These are phyloP conservation scores for Campaea margaritaria DNA, from an alignment of 2,888 invertebrate genomes.

Conservation along the genomic window DNA sequence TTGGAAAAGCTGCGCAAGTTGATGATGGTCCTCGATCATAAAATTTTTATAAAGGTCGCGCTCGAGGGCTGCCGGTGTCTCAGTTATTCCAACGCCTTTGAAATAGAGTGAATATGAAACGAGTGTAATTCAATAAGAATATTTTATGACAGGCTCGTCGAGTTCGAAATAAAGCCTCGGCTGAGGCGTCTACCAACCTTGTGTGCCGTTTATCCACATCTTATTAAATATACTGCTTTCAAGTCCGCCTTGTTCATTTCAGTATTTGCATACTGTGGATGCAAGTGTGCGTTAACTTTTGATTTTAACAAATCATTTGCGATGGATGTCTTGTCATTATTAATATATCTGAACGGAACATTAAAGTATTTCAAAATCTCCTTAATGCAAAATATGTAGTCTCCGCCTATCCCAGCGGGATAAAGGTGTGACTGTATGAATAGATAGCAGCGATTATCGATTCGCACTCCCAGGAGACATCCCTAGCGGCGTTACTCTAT, in stretches of 20 bases:
- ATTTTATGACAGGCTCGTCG: conserved; percentile 38
- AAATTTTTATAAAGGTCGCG: conserved; percentile 30
- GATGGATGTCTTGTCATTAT: too few relatives aligned
- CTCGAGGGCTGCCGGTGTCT: conserved; percentile 16
- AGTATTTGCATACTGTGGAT: too few relatives aligned
- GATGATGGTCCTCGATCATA: conserved; percentile 24
- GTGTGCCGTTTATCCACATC: conserved; percentile 25
- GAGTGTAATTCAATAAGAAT: conserved; percentile 44
- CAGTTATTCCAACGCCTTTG: conserved; percentile 28
- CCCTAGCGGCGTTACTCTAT: too few relatives aligned
- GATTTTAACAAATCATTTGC: too few relatives aligned
- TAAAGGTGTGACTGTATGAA: too few relatives aligned
- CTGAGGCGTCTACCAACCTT: conserved; percentile 11
- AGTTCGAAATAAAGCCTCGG: not conserved
- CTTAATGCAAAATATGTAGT: too few relatives aligned
- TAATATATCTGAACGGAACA: too few relatives aligned
- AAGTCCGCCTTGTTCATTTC: conserved; percentile 17
- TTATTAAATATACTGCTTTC: conserved; percentile 28
- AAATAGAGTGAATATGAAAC: conserved; percentile 41
- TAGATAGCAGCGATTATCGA: too few relatives aligned
- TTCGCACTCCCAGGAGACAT: too few relatives aligned
- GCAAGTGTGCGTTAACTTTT: too few relatives aligned
- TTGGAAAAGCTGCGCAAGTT: conserved; percentile 7
- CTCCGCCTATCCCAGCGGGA: too few relatives aligned
- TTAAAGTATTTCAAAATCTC: too few relatives aligned